phyloP scores from a whole-genome alignment of 2,113 vertebrate genomes.

The Neoarius graeffei region DNA sequence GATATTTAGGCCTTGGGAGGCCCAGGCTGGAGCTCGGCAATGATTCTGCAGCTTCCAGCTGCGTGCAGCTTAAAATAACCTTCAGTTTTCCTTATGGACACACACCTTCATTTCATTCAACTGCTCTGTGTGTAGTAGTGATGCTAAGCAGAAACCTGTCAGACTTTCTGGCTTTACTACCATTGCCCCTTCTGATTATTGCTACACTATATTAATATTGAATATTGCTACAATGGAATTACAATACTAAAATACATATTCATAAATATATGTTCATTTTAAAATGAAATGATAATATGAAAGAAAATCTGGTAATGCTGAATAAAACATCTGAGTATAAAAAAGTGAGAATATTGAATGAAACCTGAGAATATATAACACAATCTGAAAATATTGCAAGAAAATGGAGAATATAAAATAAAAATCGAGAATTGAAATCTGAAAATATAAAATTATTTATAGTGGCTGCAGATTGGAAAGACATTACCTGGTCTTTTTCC shows the following conservation, averaged over 20 bases:
- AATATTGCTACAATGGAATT: neutral
- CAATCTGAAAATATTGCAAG: neutral
- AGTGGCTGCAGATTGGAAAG: neutral
- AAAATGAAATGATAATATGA: neutral
- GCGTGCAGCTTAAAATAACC: constrained; percentile 32
- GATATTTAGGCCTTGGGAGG: constrained; percentile 32
- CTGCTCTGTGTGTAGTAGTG: neutral
- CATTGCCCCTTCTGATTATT: neutral
- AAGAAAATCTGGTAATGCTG: neutral
- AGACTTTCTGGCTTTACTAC: neutral
- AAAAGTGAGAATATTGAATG: neutral
- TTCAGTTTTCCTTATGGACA: neutral
- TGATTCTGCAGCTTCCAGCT: constrained; percentile 9
- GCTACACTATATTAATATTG: neutral
- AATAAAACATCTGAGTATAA: neutral
- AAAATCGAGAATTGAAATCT: neutral
- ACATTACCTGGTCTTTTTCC: neutral
- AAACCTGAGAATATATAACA: neutral
- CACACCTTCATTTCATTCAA: neutral
- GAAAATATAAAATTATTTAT: neutral
- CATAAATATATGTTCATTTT: neutral
- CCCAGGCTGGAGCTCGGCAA: neutral
- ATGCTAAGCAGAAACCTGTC: neutral
- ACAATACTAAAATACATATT: neutral
- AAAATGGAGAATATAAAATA: neutral